Evolutionary conservation across 1,140 invertebrate genomes (phyloP), one percentile per base, ranked within the genome.

Genomic region (Macrotrachela quadricornifera): DNA sequence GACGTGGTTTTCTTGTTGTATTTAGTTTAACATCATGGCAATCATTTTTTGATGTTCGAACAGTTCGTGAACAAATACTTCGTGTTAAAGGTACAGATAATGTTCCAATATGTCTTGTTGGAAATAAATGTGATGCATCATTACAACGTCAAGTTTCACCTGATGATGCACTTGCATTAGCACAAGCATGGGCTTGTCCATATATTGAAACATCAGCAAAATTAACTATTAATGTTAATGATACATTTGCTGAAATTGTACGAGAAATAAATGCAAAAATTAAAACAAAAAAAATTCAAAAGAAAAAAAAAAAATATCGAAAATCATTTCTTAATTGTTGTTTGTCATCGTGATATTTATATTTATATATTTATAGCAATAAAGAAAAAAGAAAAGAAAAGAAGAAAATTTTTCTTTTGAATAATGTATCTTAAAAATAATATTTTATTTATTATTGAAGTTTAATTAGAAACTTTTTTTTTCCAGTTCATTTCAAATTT

Each of bases 131-230:
- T 30, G 51, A 53, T 47, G 38, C 46, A 41, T 36, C 15, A 21
- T 38, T 44, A 41, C 45, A 48, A 30, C 21, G 85, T 59, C 84
- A 88, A 71, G 84, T 90, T 51, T 76, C 82, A 47, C 80, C 80
- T 17, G 61, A 66, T 15, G 78, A 80, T 57, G 87, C 85, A 40
- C 79, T 79, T 59, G 76, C 76, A 50, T 75, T 95, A 58, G 86
- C 91, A 42, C 81, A 88, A 66, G 73, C 80, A 60, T 96, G 91
- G 90, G 79, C 80, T 62, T 95, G 90, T 70, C 88, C 91, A 21
- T 97, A 96, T 72, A 80, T 95, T 60, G 92, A 97, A 72, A 87
- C 88, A n/a, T 94, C 87, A 43, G 92, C 92, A 59, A 95, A 96
- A 74, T 90, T 83, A 71, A 81, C 85, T 66, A 90, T 84, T 65